Percentiles rank a stretch among this genome's conserved stretches.
These are phyloP conservation scores for Aethina tumida DNA, from an alignment of 1,140 invertebrate species.

Conservation along the genomic window DNA sequence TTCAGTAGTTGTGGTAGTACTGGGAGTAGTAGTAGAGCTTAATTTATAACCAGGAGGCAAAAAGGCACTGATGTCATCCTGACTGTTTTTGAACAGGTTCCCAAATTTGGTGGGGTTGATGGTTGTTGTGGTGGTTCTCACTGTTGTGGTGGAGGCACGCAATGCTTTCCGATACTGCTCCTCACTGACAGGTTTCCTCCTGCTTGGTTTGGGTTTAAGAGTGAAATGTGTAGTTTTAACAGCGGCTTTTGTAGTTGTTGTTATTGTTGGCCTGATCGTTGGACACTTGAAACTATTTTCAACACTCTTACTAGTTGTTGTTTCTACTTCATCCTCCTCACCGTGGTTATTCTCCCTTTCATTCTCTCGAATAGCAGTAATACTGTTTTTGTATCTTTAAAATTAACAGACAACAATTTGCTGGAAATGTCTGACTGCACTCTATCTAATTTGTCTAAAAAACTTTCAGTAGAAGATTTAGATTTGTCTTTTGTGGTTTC, in stretches of 20 bases:
- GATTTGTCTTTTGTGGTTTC: constrained; percentile 27
- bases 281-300: too few species aligned
- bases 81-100: constrained; percentile 39
- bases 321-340: too few species aligned
- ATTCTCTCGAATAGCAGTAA: constrained; percentile 46
- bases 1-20: constrained; percentile 42
- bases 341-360: constrained; percentile 45
- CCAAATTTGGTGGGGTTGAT: constrained; percentile 12
- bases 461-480: constrained; percentile 62
- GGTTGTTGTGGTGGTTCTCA: constrained; percentile 23
- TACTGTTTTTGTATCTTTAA: constrained; percentile 44
- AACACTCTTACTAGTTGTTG: too few species aligned
- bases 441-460: constrained; percentile 72
- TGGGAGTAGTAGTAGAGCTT: constrained; percentile 10
- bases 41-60: constrained; percentile 46
- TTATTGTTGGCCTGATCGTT: too few species aligned
- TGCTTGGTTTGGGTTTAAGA: neutral
- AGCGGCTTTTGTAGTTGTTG: constrained; percentile 1
- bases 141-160: neutral
- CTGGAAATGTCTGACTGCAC: constrained; percentile 73
- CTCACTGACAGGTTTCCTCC: too few species aligned
- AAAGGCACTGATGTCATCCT: constrained; percentile 49
- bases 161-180: too few species aligned
- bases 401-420: constrained; percentile 55
- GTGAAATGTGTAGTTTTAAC: constrained; percentile 12